Base-by-base conservation (phyloP, 2,113 vertebrate genomes). In the Calypte anna region DNA sequence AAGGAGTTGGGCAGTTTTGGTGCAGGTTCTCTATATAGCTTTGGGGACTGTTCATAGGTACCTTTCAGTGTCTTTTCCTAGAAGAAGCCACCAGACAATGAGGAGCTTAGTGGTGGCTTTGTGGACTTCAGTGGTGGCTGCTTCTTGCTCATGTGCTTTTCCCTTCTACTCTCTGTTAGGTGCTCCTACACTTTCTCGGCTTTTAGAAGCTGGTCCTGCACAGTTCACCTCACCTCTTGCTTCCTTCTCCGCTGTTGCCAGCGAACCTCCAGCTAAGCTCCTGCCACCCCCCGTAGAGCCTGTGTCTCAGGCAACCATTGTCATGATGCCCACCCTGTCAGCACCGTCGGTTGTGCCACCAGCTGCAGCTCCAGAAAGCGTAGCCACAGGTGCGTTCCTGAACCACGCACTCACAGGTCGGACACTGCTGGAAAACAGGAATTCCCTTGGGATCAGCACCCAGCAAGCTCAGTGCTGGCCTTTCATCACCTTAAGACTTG, bases 101-200 rank as follows among this genome's bases (percentile, higher is more conserved):
- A 95, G 91, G 78, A 96, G 24, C 68, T 82, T 62, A 31, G 54
- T 94, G 72, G 58, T 96, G 91, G 86, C 95, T 81, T 96, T 96
- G 93, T 96, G 88, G 92, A 90, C 51, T 84, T 94, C 31, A 95
- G 76, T 97, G 91, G 91, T 96, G 96, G 53, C 96, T 96, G 91
- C 96, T 97, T 96, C 96, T 97, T 95, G 70, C 95, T 97, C 87
- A 96, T 84, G 70, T 98, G 95, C 97, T 96, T 98, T 96, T 98
- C 93, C 98, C 85, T 98, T 96, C 96, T 98, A 94, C 97, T 97
- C 96, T 97, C 96, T 96, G 97, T 95, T 98, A 99, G 99, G 99
- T 98, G 98, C 99, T 97, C 99, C 99, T 90, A 99, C 99, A 98
- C 98, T 99, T 98, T 99, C 99, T 96, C 99, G 99, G 98, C 99